Evolutionary conservation across 2,797 vertebrate genomes (phyloP).

Genomic region (Smutsia temminckii): DNA sequence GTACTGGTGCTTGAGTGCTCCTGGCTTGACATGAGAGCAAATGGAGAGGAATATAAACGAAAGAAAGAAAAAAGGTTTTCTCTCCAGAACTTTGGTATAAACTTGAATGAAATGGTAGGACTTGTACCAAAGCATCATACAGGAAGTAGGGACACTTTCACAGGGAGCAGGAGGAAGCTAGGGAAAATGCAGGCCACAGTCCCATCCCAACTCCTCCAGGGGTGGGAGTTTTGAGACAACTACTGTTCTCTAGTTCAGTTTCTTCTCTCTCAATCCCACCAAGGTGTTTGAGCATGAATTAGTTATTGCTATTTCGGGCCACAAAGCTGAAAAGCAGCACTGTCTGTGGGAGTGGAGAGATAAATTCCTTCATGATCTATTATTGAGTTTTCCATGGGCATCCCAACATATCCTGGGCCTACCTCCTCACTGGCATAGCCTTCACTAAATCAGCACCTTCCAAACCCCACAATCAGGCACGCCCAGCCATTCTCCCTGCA

Average conservation of each 20-base stretch:
- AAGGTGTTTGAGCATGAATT: constrained; percentile 34
- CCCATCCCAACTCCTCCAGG: background rate
- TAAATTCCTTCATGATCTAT: constrained; percentile 20
- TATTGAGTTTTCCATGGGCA: background rate
- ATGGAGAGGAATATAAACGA: constrained; percentile 14
- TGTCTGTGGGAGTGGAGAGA: background rate
- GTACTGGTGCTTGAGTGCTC: background rate
- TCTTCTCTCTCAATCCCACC: background rate
- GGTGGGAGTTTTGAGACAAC: background rate
- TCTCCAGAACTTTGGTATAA: constrained; percentile 29
- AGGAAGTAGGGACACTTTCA: background rate
- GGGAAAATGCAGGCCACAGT: background rate
- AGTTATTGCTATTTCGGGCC: constrained; percentile 27
- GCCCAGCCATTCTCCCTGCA: background rate
- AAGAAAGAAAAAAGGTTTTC: background rate
- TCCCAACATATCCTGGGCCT: background rate
- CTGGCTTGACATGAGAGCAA: constrained; percentile 61
- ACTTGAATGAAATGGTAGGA: constrained; percentile 23
- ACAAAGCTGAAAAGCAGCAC: constrained; percentile 1
- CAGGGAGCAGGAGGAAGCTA: background rate
- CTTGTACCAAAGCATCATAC: background rate
- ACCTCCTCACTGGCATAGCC: background rate
- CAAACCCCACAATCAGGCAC: accelerated
- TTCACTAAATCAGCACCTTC: background rate
- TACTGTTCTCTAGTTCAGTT: background rate